A percentile compares a stretch with the other conserved stretches of the same genome.
Evolutionary conservation across 2,888 invertebrate species (phyloP).

Genomic region (Druceiella hillmani): DNA sequence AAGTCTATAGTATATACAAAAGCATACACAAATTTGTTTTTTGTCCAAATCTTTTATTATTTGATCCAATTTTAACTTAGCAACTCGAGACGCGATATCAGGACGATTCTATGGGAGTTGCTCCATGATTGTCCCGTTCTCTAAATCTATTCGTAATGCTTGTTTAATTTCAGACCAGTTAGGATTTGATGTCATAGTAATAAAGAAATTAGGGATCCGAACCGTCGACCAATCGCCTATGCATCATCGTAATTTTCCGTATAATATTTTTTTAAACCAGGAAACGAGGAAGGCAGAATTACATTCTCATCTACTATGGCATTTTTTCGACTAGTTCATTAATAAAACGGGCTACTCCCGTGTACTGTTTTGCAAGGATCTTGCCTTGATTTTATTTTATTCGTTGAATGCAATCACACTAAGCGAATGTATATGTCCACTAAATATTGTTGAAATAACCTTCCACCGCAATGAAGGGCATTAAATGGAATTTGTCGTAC

Average conservation of each 20-base stretch:
- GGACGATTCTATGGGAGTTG: constrained; percentile 19
- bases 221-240: constrained; percentile 22
- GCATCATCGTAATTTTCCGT: constrained; percentile 21
- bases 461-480: constrained; percentile 16
- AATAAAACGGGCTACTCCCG: constrained; percentile 18
- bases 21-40: constrained; percentile 19
- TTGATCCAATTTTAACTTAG: constrained; percentile 20
- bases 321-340: constrained; percentile 17
- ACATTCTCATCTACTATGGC: constrained; percentile 18
- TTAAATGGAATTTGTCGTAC: constrained; percentile 18
- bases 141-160: constrained; percentile 19
- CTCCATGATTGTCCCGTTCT: constrained; percentile 19
- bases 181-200: constrained; percentile 26
- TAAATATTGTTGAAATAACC: constrained; percentile 19
- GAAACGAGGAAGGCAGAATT: constrained; percentile 19
- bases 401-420: constrained; percentile 18
- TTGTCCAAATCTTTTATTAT: constrained; percentile 19
- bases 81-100: constrained; percentile 19
- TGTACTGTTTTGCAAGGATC: constrained; percentile 20
- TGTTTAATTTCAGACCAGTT: constrained; percentile 25
- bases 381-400: constrained; percentile 19
- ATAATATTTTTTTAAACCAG: constrained; percentile 16
- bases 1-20: constrained; percentile 18
- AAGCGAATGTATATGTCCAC: constrained; percentile 16
- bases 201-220: constrained; percentile 21